phyloP scores from a whole-genome alignment of 2,113 vertebrate species.

The Ctenomys sociabilis region DNA sequence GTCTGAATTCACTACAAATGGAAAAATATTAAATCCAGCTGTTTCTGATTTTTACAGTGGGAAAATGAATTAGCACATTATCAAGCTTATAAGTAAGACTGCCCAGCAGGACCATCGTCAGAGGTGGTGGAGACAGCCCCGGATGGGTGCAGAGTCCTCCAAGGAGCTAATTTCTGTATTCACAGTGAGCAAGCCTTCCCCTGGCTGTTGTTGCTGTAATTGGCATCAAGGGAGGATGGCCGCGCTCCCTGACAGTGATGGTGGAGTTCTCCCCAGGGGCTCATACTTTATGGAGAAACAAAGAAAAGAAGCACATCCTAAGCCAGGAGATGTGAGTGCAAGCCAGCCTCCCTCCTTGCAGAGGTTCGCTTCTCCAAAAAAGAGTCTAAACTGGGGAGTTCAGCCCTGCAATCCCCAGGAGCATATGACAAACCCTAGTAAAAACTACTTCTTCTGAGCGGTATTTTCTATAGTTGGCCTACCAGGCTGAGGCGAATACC shows the following conservation, averaged over 20 bases:
- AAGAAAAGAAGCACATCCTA: neutral
- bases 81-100: conserved; percentile 64
- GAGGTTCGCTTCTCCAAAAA: neutral
- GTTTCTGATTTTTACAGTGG: conserved; percentile 60
- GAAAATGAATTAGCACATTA: conserved; percentile 74
- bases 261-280: neutral
- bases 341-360: neutral
- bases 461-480: neutral
- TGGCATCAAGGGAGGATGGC: neutral
- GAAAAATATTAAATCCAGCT: conserved; percentile 1
- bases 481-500: neutral
- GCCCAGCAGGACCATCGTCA: conserved; percentile 42
- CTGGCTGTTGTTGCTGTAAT: conserved; percentile 37
- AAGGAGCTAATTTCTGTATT: conserved; percentile 69
- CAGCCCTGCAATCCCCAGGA: neutral
- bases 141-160: conserved; percentile 5
- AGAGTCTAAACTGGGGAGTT: neutral
- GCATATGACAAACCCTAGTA: too few relatives aligned
- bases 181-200: neutral
- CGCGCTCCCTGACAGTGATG: neutral
- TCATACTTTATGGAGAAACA: neutral
- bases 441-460: neutral
- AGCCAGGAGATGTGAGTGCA: neutral
- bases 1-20: conserved; percentile 62
- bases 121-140: conserved; percentile 49